phyloP scores from a whole-genome alignment of 1,140 invertebrate species.

The Brachionus koreanus region DNA sequence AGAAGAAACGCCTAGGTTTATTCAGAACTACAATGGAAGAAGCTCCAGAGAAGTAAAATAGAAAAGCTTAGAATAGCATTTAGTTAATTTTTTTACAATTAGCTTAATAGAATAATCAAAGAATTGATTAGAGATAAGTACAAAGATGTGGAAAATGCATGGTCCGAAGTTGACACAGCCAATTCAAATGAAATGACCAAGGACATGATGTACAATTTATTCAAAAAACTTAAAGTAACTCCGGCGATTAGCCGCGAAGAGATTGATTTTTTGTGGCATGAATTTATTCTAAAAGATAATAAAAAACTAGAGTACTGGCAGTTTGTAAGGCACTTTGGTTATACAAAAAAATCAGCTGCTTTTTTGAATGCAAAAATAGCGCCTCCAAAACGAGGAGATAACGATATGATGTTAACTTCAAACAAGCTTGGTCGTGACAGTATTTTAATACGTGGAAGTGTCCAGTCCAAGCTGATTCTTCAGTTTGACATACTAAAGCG shows the following conservation, averaged over 20 bases:
- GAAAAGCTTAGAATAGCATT: neutral
- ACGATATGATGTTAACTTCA: constrained; percentile 57
- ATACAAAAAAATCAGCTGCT: constrained; percentile 52
- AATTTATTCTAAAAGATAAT: constrained; percentile 57
- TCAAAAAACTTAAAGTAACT: constrained; percentile 53
- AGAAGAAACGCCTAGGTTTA: neutral
- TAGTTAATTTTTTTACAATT: neutral
- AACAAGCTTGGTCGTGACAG: constrained; percentile 56
- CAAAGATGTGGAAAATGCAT: constrained; percentile 53
- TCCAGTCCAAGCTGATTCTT: constrained; percentile 56
- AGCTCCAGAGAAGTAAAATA: neutral
- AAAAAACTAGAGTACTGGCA: constrained; percentile 55
- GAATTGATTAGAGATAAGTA: constrained; percentile 50
- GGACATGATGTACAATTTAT: constrained; percentile 54
- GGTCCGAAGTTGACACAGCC: constrained; percentile 53
- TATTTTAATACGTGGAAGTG: constrained; percentile 55
- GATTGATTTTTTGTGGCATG: constrained; percentile 56
- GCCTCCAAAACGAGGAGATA: constrained; percentile 55
- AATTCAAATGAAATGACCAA: constrained; percentile 54
- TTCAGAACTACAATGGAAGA: neutral
- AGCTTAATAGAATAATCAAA: constrained; percentile 48
- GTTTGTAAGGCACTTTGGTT: constrained; percentile 58
- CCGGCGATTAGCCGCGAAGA: constrained; percentile 56
- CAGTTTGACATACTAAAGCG: constrained; percentile 56
- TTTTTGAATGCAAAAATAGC: constrained; percentile 56